Evolutionary conservation across 2,888 invertebrate genomes (phyloP), one percentile per base, ranked within the genome.

Genomic region (Andrena marginata): DNA sequence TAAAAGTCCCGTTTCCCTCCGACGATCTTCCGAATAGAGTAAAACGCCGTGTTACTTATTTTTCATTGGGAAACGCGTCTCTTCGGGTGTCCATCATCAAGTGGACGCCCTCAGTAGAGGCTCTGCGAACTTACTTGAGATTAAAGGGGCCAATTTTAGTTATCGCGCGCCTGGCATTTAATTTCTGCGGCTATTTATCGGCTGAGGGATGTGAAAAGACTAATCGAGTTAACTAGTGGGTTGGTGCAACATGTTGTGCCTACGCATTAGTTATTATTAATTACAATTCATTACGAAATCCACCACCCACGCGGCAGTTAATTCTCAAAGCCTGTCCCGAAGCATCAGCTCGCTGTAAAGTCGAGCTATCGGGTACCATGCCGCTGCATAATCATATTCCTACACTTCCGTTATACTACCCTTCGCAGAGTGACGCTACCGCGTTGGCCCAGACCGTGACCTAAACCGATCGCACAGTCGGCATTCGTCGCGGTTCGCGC

Each of bases 371-470:
- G 42, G 13, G 42, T 42, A 16, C 16, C 42, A 1, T 16, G 42
- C 16, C 42, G 16, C 42, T 42, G 0, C 42, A 42, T 42, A 16
- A 42, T 16, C 42, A 16, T 42, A 42, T 51, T 8, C n/a, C 2
- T 51, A 23, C 56, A 56, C 23, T 56, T 56, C 20, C 56, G 23
- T 23, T 26, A 26, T 1, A 13, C 56, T 26, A 23, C 56, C 56
- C 20, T 4, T 23, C 13, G 56, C 56, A 56, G 10, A 56, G 56
- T 23, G 56, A 23, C 10, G 56, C 26, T 23, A 26, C 51, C 20
- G 20, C 56, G 20, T 20, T 56, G 23, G 56, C 56, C 56, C 56
- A 56, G 56, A 56, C 56, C 56, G 56, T 56, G 56, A 56, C 56
- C 56, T 56, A 13, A 56, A 56, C 56, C 56, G 56, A 26, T 10